Conservation (phyloP, 2,113 vertebrate species). For the Lepus europaeus region DNA sequence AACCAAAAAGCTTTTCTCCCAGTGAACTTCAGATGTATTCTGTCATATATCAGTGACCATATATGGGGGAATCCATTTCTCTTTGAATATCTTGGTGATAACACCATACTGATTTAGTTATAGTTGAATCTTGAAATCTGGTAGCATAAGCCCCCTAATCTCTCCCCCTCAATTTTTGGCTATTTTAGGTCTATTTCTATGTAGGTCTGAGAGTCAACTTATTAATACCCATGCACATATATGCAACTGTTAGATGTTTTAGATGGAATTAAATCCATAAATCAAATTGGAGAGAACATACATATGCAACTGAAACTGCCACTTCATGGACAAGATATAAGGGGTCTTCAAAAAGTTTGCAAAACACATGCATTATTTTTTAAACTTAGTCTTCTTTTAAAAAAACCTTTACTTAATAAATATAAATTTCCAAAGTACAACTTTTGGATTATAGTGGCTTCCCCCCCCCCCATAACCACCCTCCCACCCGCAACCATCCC, state of each 20-base stretch:
- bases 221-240: neutral
- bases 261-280: neutral
- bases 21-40: neutral
- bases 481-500: too few relatives aligned
- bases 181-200: neutral
- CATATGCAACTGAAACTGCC: neutral
- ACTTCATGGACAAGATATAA: neutral
- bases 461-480: too few relatives aligned
- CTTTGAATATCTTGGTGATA: neutral
- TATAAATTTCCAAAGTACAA: too few relatives aligned
- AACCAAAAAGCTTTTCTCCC: neutral
- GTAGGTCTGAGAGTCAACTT: neutral
- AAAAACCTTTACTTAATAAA: too few relatives aligned
- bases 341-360: too few relatives aligned
- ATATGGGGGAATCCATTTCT: neutral
- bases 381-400: too few relatives aligned
- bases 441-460: too few relatives aligned
- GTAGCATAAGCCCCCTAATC: neutral
- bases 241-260: neutral
- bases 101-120: neutral
- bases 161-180: neutral
- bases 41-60: neutral
- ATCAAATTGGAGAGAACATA: conserved; percentile 10
- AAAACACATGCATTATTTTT: too few relatives aligned
- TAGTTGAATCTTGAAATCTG: neutral